Conservation (phyloP, 2,113 vertebrate genomes). For the Orcinus orca region DNA sequence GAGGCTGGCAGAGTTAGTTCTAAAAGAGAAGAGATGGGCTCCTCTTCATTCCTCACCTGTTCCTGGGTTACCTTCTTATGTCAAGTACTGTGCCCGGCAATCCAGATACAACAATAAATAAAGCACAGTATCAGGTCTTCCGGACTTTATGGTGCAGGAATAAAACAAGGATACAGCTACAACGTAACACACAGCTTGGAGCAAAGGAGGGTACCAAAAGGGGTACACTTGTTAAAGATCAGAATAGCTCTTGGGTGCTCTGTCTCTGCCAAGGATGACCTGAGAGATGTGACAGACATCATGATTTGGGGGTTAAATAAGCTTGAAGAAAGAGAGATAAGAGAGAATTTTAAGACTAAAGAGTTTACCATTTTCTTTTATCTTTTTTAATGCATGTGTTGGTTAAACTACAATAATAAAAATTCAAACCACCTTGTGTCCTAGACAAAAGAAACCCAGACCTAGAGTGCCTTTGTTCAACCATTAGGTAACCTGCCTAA, state of each 20-base stretch:
- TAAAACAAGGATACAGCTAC: background rate
- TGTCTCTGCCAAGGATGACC: background rate
- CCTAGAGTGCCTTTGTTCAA: background rate
- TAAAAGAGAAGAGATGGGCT: background rate
- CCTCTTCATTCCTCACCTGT: background rate
- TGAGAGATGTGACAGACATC: background rate
- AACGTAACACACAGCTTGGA: background rate
- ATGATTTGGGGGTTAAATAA: background rate
- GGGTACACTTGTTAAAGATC: background rate
- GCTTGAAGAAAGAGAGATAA: background rate
- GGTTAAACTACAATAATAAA: background rate
- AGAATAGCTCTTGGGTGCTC: background rate
- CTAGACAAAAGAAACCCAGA: background rate
- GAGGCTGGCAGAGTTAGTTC: background rate
- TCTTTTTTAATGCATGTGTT: conserved; percentile 8
- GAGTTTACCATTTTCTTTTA: background rate
- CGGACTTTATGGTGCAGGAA: background rate
- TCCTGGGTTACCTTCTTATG: background rate
- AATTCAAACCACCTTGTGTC: background rate
- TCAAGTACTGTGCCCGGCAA: background rate
- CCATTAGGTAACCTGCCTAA: background rate
- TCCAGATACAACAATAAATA: background rate
- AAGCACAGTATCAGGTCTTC: background rate
- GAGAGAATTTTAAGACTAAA: background rate
- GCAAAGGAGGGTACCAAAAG: background rate